A percentile compares a stretch with the other conserved stretches of the same genome.
Evolutionary conservation across 2,113 vertebrate species (phyloP).

Genomic region (Nettapus auritus): DNA sequence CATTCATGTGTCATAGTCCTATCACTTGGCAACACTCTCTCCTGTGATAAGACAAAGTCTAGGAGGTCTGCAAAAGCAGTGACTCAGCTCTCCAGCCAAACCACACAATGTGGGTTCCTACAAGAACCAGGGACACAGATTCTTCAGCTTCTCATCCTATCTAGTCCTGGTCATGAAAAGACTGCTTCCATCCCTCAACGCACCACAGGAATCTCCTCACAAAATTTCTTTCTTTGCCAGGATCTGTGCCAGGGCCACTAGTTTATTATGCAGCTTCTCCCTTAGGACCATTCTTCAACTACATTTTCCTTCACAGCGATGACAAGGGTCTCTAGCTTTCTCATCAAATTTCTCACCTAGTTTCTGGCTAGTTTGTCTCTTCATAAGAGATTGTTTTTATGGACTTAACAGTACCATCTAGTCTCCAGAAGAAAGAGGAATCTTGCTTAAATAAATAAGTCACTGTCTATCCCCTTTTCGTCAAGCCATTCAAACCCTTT

Average conservation of each 20-base stretch:
- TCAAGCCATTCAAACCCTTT: not conserved
- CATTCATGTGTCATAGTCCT: not conserved
- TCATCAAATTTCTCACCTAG: not conserved
- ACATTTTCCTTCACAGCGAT: not conserved
- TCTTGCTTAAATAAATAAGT: not conserved
- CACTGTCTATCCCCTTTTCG: not conserved
- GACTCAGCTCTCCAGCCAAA: not conserved
- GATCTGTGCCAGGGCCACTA: not conserved
- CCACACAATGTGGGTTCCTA: not conserved
- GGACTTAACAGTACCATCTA: not conserved
- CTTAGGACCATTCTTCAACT: not conserved
- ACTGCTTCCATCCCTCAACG: not conserved
- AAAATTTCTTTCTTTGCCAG: not conserved
- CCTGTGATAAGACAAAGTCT: not conserved
- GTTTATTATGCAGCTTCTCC: not conserved
- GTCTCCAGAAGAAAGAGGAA: not conserved
- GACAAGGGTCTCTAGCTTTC: not conserved
- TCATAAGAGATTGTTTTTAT: not conserved
- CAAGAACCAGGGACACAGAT: not conserved
- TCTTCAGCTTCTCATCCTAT: not conserved
- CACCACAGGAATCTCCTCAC: fast-evolving
- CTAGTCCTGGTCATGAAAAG: not conserved
- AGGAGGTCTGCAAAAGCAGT: not conserved
- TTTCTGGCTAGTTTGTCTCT: not conserved
- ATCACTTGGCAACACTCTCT: not conserved